These are phyloP conservation scores for Diplosoma virens DNA, from an alignment of 23 tunicate genomes.

Conservation along the genomic window DNA sequence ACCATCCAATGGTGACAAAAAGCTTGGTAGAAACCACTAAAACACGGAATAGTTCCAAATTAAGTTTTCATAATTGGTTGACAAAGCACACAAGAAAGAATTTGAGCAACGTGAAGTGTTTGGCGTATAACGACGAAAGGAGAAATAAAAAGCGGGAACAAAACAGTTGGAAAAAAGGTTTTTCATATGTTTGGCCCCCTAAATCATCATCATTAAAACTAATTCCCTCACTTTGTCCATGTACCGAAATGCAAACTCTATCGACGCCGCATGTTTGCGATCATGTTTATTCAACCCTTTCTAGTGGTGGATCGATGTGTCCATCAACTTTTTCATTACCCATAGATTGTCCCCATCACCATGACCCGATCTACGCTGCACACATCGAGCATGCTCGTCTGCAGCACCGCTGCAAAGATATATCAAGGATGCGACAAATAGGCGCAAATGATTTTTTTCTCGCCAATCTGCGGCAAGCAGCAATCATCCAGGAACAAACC, in stretches of 20 bases:
- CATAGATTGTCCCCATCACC: constrained; percentile 10
- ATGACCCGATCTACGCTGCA: constrained; percentile 11
- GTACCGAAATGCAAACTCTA: background rate
- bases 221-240: constrained; percentile 1
- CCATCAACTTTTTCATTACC: constrained; percentile 35
- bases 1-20: no score
- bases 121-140: background rate
- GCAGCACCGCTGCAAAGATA: constrained; percentile 28
- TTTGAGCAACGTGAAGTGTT: background rate
- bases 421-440: constrained; percentile 12
- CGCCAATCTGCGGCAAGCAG: constrained; percentile 59
- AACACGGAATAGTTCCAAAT: constrained; percentile 18
- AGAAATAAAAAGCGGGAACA: constrained; percentile 3
- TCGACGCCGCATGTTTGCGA: background rate
- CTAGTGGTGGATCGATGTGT: constrained; percentile 20
- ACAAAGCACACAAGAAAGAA: constrained; percentile 48
- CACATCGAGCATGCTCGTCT: constrained; percentile 40
- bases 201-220: constrained; percentile 30
- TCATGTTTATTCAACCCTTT: background rate
- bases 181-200: constrained; percentile 46
- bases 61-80: constrained; percentile 50
- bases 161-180: constrained; percentile 59
- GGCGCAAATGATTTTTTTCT: constrained; percentile 39
- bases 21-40: background rate
- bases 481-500: constrained; percentile 43